A percentile compares a stretch with the other conserved stretches of the same genome.
Conservation (phyloP, 1,140 invertebrate species). For the Lerema accius region DNA sequence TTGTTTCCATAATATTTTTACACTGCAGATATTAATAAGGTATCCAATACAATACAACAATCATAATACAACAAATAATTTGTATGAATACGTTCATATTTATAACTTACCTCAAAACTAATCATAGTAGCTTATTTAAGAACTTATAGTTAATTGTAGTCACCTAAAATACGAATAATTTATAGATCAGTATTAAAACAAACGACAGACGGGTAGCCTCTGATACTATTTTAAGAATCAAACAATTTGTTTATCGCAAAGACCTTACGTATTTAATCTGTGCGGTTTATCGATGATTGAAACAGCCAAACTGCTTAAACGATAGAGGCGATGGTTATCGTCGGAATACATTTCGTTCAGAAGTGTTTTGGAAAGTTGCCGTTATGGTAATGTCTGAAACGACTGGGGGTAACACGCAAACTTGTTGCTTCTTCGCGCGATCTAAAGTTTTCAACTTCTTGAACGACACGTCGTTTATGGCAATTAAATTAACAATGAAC, state of each 20-base stretch:
- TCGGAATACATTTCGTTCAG: constrained; percentile 42
- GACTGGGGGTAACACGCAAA: constrained; percentile 60
- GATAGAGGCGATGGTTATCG: constrained; percentile 39
- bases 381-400: constrained; percentile 64
- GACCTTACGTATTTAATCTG: neutral
- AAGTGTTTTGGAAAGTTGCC: constrained; percentile 61
- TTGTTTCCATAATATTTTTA: no score
- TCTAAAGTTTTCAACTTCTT: constrained; percentile 31
- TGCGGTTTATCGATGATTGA: constrained; percentile 13
- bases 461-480: neutral
- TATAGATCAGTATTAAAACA: no score
- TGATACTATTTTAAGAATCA: constrained; percentile 10
- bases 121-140: no score
- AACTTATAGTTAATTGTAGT: no score
- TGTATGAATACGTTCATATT: no score
- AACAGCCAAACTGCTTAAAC: constrained; percentile 22
- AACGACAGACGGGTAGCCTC: no score
- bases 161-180: no score
- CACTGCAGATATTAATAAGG: no score
- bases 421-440: constrained; percentile 61
- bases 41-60: no score
- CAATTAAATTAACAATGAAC: constrained; percentile 6
- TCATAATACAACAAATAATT: no score
- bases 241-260: constrained; percentile 8
- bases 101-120: no score